phyloP scores from a whole-genome alignment of 2,113 vertebrate species.

The Pheucticus melanocephalus region DNA sequence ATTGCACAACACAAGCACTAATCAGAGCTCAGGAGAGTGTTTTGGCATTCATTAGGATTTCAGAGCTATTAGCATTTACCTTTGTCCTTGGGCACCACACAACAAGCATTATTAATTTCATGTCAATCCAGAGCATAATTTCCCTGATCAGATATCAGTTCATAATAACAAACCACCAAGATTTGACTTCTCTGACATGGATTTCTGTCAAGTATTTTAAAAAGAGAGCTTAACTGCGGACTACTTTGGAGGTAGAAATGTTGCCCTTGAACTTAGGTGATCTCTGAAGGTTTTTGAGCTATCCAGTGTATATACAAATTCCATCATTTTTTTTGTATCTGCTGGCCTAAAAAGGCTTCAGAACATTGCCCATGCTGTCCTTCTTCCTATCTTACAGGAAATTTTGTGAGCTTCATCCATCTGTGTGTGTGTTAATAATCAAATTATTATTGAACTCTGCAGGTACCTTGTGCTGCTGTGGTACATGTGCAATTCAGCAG shows the following conservation, averaged over 20 bases:
- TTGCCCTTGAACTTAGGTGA: not conserved
- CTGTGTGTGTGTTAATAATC: not conserved
- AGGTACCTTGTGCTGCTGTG: not conserved
- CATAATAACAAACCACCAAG: not conserved
- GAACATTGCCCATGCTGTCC: not conserved
- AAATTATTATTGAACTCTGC: not conserved
- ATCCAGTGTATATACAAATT: not conserved
- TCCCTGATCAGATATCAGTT: constrained; percentile 16
- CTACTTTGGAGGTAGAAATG: not conserved
- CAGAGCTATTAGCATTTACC: constrained; percentile 45
- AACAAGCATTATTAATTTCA: constrained; percentile 23
- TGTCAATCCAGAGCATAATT: not conserved
- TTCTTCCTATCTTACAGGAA: not conserved
- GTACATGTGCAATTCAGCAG: not conserved
- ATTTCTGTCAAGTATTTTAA: constrained; percentile 9
- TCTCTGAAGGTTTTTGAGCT: not conserved
- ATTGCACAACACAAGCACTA: constrained; percentile 55
- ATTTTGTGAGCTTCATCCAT: not conserved
- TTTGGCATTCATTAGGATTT: constrained; percentile 54
- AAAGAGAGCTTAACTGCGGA: not conserved
- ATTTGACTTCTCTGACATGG: not conserved
- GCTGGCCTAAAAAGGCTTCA: not conserved
- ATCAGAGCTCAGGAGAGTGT: constrained; percentile 35
- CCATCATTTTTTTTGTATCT: not conserved
- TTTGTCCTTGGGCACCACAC: constrained; percentile 11